Base-by-base conservation (phyloP, 2,888 invertebrate genomes). In the Salpingus planirostris region DNA sequence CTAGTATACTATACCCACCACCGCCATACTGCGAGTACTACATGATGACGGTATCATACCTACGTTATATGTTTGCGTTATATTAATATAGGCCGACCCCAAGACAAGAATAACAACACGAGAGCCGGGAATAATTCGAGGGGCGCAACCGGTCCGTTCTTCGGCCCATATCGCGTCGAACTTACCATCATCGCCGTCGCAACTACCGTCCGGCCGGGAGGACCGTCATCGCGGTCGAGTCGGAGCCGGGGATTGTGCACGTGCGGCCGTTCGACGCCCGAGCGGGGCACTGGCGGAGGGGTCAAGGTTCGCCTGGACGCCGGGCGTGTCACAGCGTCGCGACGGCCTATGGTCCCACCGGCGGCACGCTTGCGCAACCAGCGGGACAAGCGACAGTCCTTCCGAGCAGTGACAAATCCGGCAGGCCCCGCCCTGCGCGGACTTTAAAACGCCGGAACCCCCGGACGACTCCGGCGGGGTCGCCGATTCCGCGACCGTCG, bases 281-380 rank as follows among this genome's bases (percentile, higher is more conserved):
- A 49, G 48, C 54, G 54, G 58, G 59, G 52, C 58, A 59, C 59
- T 54, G 57, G 34, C 57, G n/a, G n/a, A n/a, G 58, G 57, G 64
- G 64, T 62, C 62, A 62, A 62, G 61, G 62, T 61, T 62, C 62
- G 61, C 52, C 52, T 56, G 59, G 55, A 56, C 54, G 55, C 52
- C 63, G 62, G 63, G 64, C 62, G 63, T 63, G 62, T 64, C 63
- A 55, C 60, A 55, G 53, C 59, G 59, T 60, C 60, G 60, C 59
- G 59, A 60, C 61, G 57, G 57, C 62, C 63, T 62, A 62, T 62
- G 61, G 60, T 59, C 59, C 59, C 58, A 46, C 46, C 47, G 51
- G 44, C 47, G 53, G 43, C 46, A 54, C 62, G 64, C 63, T 55
- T 52, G 62, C 63, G 62, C 59, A 47, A 44, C 49, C 47, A 46